Percentiles rank a stretch among this genome's conserved stretches.
Conservation (phyloP, 2,797 vertebrate genomes). For the Dipus sagitta region DNA sequence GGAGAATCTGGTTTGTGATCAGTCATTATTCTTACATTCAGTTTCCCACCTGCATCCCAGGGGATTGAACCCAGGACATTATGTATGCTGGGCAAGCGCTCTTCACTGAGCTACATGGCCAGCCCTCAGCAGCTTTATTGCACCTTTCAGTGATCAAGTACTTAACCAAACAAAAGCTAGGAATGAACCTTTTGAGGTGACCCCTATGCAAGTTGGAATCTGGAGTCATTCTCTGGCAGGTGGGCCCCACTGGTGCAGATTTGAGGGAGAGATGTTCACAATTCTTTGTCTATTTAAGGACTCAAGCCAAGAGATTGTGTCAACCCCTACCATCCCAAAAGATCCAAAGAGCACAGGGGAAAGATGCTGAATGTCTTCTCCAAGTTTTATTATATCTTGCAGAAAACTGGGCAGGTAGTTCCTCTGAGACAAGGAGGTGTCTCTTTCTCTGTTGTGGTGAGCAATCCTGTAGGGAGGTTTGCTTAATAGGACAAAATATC, state of each 20-base stretch:
- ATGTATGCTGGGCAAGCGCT: not conserved
- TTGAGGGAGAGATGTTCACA: not conserved
- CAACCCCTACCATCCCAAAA: not conserved
- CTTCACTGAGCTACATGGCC: not conserved
- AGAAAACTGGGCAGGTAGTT: conserved; percentile 33
- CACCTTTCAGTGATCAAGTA: not conserved
- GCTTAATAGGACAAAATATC: conserved; percentile 76
- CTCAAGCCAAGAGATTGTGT: conserved; percentile 59
- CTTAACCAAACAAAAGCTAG: not conserved
- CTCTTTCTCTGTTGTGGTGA: not conserved
- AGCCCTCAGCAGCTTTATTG: not conserved
- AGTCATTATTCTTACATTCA: not conserved
- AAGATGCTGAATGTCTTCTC: not conserved
- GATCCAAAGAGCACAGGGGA: not conserved
- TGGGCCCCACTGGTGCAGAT: conserved; percentile 2
- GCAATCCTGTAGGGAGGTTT: conserved; percentile 66
- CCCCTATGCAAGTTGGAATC: conserved; percentile 39
- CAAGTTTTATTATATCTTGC: conserved; percentile 14
- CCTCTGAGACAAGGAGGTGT: not conserved
- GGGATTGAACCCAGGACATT: not conserved
- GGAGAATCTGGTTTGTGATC: not conserved
- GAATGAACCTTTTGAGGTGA: not conserved
- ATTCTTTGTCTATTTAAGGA: conserved; percentile 11
- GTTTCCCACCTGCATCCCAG: not conserved
- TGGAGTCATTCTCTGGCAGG: conserved; percentile 64